Evolutionary conservation across 1,140 invertebrate genomes (phyloP).

Genomic region (Apolygus lucorum): DNA sequence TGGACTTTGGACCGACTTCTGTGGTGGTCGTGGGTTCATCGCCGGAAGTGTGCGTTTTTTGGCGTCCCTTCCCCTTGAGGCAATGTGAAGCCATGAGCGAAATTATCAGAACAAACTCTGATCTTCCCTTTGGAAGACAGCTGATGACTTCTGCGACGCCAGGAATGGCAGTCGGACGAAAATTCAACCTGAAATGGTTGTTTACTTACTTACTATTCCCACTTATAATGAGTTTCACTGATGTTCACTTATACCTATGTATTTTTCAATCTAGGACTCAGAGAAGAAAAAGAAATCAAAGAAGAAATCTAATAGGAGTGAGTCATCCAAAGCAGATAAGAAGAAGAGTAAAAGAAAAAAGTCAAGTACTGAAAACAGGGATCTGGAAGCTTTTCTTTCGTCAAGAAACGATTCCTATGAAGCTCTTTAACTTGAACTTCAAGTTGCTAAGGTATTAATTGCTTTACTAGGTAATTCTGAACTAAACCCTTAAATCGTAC

Average conservation of each 20-base stretch:
- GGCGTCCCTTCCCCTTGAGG: background rate
- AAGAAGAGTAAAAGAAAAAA: constrained; percentile 31
- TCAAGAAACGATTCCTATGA: constrained; percentile 30
- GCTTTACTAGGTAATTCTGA: too few relatives aligned
- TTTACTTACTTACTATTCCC: too few relatives aligned
- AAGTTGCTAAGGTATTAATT: too few relatives aligned
- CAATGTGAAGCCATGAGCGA: background rate
- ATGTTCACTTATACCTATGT: constrained; percentile 22
- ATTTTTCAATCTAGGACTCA: constrained; percentile 12
- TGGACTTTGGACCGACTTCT: too few relatives aligned
- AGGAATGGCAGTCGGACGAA: too few relatives aligned
- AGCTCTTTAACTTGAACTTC: too few relatives aligned
- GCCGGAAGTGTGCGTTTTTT: background rate
- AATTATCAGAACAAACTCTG: too few relatives aligned
- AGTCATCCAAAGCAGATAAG: constrained; percentile 23
- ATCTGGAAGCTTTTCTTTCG: constrained; percentile 28
- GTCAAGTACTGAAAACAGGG: constrained; percentile 20
- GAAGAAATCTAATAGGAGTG: constrained; percentile 27
- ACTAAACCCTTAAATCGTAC: too few relatives aligned
- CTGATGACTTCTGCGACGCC: too few relatives aligned
- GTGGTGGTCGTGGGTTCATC: background rate
- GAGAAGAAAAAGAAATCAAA: constrained; percentile 28
- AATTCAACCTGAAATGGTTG: too few relatives aligned
- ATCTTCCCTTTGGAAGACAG: too few relatives aligned
- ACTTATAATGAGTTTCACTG: background rate